These are phyloP conservation scores for Apistogramma diplotaenia DNA, from an alignment of 2,113 vertebrate species.

Conservation along the genomic window DNA sequence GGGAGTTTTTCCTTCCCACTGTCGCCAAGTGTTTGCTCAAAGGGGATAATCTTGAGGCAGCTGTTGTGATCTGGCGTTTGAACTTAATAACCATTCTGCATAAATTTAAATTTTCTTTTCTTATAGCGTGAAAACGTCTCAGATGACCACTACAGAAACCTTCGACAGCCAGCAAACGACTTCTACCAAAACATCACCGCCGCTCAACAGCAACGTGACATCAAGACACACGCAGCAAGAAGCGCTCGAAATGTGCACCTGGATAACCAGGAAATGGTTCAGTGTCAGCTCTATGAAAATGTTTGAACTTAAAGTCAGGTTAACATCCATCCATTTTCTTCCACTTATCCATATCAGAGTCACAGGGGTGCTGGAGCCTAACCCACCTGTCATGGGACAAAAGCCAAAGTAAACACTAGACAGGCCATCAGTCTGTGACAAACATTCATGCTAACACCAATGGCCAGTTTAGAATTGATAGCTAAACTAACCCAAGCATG, in stretches of 20 bases:
- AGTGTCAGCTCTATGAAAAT: background rate
- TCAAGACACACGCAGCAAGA: background rate
- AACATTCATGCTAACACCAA: fast-evolving
- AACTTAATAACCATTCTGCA: background rate
- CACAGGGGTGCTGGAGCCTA: background rate
- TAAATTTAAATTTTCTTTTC: background rate
- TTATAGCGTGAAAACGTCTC: background rate
- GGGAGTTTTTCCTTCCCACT: too few relatives aligned
- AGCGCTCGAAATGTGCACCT: fast-evolving
- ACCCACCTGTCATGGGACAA: background rate
- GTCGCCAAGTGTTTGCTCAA: too few relatives aligned
- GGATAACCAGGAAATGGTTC: background rate
- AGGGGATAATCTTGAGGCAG: background rate
- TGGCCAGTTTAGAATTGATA: background rate
- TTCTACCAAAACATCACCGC: background rate
- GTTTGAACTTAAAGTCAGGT: background rate
- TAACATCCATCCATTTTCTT: background rate
- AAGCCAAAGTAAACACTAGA: background rate
- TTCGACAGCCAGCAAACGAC: background rate
- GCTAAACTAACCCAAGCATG: fast-evolving
- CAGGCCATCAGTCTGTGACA: background rate
- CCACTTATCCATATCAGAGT: background rate
- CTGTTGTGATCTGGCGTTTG: background rate
- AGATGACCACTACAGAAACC: background rate
- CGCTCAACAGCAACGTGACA: background rate